Evolutionary conservation across 1,140 invertebrate genomes (phyloP).

Genomic region (Coenobita brevimanus): DNA sequence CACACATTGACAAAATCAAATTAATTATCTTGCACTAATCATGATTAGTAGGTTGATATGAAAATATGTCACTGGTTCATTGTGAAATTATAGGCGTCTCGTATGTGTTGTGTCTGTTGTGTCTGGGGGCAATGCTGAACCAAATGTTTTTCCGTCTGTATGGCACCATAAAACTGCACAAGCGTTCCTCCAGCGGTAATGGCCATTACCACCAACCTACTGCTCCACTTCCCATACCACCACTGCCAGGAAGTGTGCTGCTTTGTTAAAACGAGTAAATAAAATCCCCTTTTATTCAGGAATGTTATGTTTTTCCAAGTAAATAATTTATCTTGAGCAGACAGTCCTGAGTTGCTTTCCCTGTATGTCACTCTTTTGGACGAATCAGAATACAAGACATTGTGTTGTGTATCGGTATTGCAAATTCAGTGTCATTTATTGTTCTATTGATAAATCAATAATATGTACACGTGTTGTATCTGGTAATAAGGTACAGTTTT

Average conservation of each 20-base stretch:
- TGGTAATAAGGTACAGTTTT: not conserved
- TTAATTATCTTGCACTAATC: no score
- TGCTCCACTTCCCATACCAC: not conserved
- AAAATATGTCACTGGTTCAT: no score
- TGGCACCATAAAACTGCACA: not conserved
- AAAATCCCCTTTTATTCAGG: not conserved
- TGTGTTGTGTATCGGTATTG: not conserved
- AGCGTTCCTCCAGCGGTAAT: not conserved
- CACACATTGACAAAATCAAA: no score
- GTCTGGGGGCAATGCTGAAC: not conserved
- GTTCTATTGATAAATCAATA: not conserved
- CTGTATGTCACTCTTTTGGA: not conserved
- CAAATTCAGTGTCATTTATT: not conserved
- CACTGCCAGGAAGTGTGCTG: not conserved
- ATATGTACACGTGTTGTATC: not conserved
- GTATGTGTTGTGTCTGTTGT: no score
- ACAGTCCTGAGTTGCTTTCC: not conserved
- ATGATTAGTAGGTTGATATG: no score
- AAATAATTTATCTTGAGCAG: not conserved
- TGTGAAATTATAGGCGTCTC: no score
- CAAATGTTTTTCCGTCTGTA: not conserved
- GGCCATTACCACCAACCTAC: not conserved
- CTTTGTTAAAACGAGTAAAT: not conserved
- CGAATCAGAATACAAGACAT: not conserved
- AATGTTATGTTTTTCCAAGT: not conserved